Evolutionary conservation across 2,113 vertebrate genomes (phyloP).

Genomic region (Formicarius rufipectus): DNA sequence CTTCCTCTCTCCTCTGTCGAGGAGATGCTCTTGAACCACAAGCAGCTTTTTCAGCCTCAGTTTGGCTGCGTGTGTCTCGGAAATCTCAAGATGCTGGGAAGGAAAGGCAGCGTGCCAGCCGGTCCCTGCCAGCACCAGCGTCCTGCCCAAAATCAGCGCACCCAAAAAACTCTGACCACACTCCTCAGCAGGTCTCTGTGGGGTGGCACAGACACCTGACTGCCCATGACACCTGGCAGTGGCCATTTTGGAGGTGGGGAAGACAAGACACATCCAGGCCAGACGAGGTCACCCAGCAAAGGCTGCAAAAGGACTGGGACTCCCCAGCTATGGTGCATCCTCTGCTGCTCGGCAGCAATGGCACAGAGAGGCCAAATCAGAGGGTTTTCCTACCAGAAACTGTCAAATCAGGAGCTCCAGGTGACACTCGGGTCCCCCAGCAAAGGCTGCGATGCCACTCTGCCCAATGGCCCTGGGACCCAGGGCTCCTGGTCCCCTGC

Average conservation of each 20-base stretch:
- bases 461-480: background rate
- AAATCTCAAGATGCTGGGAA: conserved; percentile 48
- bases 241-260: background rate
- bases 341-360: background rate
- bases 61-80: background rate
- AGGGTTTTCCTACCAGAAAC: background rate
- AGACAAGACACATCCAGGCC: background rate
- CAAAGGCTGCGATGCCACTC: background rate
- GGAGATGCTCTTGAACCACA: conserved; percentile 55
- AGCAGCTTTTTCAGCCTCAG: conserved; percentile 43
- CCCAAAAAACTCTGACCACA: background rate
- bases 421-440: background rate
- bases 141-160: background rate
- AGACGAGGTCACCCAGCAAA: background rate
- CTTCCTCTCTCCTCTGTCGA: background rate
- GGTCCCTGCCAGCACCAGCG: accelerated
- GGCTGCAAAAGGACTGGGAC: background rate
- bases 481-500: background rate
- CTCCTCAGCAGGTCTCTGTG: background rate
- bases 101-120: background rate
- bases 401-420: background rate
- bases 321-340: background rate
- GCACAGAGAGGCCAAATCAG: background rate
- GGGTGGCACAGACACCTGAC: background rate
- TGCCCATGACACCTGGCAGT: background rate